Conservation (phyloP, 2,113 vertebrate genomes). For the Eptesicus fuscus region DNA sequence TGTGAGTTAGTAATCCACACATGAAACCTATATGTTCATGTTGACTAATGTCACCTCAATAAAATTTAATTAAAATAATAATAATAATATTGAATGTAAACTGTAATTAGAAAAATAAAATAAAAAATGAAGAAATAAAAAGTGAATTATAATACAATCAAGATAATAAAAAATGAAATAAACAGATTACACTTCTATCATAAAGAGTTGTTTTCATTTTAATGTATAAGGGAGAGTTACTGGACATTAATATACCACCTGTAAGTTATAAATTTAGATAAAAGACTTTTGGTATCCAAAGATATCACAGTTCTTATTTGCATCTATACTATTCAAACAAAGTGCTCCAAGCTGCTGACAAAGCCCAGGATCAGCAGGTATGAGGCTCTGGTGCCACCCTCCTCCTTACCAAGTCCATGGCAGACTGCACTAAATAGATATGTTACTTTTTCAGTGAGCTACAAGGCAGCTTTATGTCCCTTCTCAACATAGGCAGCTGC, state of each 20-base stretch:
- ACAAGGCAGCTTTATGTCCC: background rate
- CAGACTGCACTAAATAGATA: background rate
- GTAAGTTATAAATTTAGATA: background rate
- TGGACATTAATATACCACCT: background rate
- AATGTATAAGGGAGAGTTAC: background rate
- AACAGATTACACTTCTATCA: background rate
- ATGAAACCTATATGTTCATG: too few relatives aligned
- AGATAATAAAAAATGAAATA: background rate
- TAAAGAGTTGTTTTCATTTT: background rate
- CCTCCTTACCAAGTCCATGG: background rate
- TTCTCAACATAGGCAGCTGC: background rate
- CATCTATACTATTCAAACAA: background rate
- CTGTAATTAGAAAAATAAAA: background rate
- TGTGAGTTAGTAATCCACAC: too few relatives aligned
- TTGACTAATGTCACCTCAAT: too few relatives aligned
- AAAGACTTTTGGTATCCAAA: background rate
- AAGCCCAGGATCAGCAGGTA: too few relatives aligned
- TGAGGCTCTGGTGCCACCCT: fast-evolving
- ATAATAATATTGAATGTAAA: background rate
- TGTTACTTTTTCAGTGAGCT: background rate
- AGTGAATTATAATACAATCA: background rate
- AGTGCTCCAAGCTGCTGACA: background rate
- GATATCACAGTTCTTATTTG: background rate
- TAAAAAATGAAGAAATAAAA: background rate
- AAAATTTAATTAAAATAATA: background rate